Base-by-base conservation (phyloP, 2,797 vertebrate species). In the Anguilla obscura region DNA sequence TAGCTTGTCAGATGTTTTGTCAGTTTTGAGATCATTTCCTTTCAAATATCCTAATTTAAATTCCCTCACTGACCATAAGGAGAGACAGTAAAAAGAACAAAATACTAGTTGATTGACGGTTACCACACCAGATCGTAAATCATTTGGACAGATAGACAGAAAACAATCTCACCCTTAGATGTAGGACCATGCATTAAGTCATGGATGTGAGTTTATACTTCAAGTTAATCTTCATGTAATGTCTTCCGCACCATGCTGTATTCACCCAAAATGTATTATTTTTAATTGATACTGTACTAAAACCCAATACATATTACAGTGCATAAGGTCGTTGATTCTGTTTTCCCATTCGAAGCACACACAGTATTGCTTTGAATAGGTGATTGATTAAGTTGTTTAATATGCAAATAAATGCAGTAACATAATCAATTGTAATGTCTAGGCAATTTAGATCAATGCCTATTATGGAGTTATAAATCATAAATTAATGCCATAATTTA, bases 1-100 rank as follows among this genome's bases (percentile, higher is more conserved):
- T 85, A 21, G 30, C 54, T 30, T 36, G 84, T 63, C 56, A 85
- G 21, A 85, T 66, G 18, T 6, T 54, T 85, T 85, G 27, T 66
- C 33, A 63, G 33, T 12, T 40, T 66, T 85, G 40, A 50, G 45
- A 82, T 82, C 0, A 50, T 50, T 82, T 82, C 40, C 79, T 82
- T 82, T 60, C 27, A 85, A 27, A 63, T 58, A 24, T 40, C 16
- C 36, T 24, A 18, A 63, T 66, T 18, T 66, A 66, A 60, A 48
- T 80, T 45, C 48, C 76, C 14, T 79, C 33, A 50, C 48, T 84
- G 82, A 30, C 82, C 48, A 84, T 30, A 54, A 84, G 24, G 52
- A 84, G n/a, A 33, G 74, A 30, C 9, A 36, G 27, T 33, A 14
- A 33, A 79, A 79, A 52, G 33, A 7, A 10, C 14, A 50, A 54